Conservation (phyloP, 2,113 vertebrate genomes). For the Misgurnus mizolepis region DNA sequence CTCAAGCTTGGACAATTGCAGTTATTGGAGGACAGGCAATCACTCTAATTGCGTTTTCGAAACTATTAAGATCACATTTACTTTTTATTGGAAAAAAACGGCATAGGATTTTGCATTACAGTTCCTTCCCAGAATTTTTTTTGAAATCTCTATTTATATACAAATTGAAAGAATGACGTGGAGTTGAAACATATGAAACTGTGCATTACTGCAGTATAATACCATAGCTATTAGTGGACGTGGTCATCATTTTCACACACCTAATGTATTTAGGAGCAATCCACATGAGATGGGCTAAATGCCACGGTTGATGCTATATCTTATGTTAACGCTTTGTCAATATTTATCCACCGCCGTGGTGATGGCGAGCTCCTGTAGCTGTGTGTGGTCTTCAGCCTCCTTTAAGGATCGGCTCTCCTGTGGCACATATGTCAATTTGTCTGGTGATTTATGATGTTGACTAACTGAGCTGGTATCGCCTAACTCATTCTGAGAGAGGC, state of each 20-base stretch:
- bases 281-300: constrained; percentile 38
- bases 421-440: constrained; percentile 75
- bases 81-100: constrained; percentile 42
- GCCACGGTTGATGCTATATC: constrained; percentile 52
- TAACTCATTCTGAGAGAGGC: constrained; percentile 68
- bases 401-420: constrained; percentile 69
- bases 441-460: constrained; percentile 77
- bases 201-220: constrained; percentile 20
- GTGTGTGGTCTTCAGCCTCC: constrained; percentile 58
- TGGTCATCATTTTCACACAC: constrained; percentile 21
- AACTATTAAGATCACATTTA: constrained; percentile 62
- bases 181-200: background rate
- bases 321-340: constrained; percentile 70
- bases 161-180: constrained; percentile 40
- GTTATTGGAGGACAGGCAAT: constrained; percentile 61
- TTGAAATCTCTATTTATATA: background rate
- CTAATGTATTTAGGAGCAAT: constrained; percentile 50
- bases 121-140: too few relatives aligned
- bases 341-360: constrained; percentile 61
- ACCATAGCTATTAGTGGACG: constrained; percentile 28
- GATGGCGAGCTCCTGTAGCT: constrained; percentile 56
- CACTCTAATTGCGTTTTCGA: constrained; percentile 57
- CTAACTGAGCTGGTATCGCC: constrained; percentile 72
- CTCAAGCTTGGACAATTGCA: constrained; percentile 50
- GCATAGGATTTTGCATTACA: constrained; percentile 13